These are phyloP conservation scores for Marisa cornuarietis DNA, from an alignment of 1,140 invertebrate species.

Conservation along the genomic window DNA sequence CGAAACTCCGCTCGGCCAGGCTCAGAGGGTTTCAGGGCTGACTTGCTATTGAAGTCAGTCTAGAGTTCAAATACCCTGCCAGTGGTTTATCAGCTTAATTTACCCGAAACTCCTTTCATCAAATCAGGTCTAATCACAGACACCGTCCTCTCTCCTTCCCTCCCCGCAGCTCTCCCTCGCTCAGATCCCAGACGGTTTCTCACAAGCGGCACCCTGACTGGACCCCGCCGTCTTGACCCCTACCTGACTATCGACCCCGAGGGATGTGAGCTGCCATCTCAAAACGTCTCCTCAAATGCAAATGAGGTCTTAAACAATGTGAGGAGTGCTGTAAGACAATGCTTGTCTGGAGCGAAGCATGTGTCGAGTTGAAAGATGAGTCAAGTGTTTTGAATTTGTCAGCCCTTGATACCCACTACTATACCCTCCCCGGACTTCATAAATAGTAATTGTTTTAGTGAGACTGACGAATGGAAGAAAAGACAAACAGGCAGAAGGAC, in stretches of 20 bases:
- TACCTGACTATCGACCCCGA: slow-evolving; percentile 20
- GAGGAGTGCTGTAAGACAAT: slow-evolving; percentile 8
- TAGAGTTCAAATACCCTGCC: too few species aligned
- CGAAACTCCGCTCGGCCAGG: too few species aligned
- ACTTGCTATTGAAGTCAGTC: too few species aligned
- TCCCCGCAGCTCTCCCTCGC: background rate
- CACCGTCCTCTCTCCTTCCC: background rate
- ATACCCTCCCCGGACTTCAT: background rate
- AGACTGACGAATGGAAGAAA: background rate
- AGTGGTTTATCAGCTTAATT: too few species aligned
- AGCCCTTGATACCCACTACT: background rate
- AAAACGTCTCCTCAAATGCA: slow-evolving; percentile 30
- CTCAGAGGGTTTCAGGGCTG: too few species aligned
- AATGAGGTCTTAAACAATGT: slow-evolving; percentile 38
- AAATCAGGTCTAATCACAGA: too few species aligned
- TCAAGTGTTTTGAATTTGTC: background rate
- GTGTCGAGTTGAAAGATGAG: background rate
- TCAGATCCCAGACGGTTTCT: background rate
- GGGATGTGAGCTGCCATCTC: slow-evolving; percentile 20
- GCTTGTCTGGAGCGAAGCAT: background rate
- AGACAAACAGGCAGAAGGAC: background rate
- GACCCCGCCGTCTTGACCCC: slow-evolving; percentile 5
- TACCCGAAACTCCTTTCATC: too few species aligned
- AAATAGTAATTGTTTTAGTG: background rate
- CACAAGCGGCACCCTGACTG: background rate